Percentiles rank a stretch among this genome's conserved stretches.
Conservation (phyloP, 35 echinoderm and acorn worm species). For the Chiridota heheva region DNA sequence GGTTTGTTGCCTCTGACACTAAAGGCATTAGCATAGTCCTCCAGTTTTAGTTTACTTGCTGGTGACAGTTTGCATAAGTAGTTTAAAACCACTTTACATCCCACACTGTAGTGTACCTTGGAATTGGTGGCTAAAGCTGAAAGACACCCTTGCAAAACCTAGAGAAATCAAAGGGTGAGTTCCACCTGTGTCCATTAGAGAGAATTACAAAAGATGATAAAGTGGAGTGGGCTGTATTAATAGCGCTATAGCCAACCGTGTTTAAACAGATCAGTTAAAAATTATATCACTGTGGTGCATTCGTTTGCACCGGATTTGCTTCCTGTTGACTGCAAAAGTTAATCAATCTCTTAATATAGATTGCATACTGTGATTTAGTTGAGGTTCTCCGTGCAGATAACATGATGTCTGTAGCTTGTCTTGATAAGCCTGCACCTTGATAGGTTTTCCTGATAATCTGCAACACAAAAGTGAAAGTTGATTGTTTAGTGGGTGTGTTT, state of each 20-base stretch:
- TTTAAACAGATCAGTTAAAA: constrained; percentile 13
- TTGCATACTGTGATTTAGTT: constrained; percentile 2
- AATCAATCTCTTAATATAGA: constrained; percentile 12
- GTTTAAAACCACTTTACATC: constrained; percentile 50
- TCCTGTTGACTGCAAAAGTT: constrained; percentile 24
- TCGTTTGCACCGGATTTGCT: constrained; percentile 11
- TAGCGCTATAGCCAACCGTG: constrained; percentile 14
- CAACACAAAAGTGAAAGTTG: constrained; percentile 21
- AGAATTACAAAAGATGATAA: no score
- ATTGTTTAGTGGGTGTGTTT: background rate
- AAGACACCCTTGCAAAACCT: constrained; percentile 64
- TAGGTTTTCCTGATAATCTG: constrained; percentile 47
- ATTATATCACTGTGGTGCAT: background rate
- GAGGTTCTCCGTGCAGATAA: background rate
- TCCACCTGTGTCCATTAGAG: constrained; percentile 26
- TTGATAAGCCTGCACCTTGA: background rate
- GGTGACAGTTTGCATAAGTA: constrained; percentile 3
- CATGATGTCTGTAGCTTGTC: constrained; percentile 1
- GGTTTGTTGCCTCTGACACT: constrained; percentile 27
- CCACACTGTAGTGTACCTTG: constrained; percentile 57
- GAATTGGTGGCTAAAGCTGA: constrained; percentile 40
- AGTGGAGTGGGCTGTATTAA: constrained; percentile 24
- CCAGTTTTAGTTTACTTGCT: background rate
- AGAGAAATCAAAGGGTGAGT: constrained; percentile 49
- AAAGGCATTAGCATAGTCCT: constrained; percentile 40